Conservation (phyloP, 2,888 invertebrate genomes). For the Dasysyrphus tricinctus region DNA sequence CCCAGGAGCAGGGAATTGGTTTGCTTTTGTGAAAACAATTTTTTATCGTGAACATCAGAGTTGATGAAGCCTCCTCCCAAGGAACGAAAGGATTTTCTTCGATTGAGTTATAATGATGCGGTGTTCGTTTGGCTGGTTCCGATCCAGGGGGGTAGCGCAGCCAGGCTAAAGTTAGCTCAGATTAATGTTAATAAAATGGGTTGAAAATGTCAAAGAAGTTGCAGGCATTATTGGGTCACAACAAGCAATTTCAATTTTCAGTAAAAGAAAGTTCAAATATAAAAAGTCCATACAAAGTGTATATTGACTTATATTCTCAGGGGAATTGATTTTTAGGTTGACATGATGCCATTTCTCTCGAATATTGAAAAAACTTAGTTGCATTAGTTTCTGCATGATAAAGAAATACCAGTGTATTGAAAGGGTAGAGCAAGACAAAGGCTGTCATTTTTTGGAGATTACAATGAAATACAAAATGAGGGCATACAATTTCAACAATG, state of each 20-base stretch:
- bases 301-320: not conserved
- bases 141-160: not conserved
- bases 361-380: not conserved
- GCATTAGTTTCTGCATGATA: not conserved
- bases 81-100: constrained; percentile 63
- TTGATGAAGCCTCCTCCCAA: constrained; percentile 63
- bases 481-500: not conserved
- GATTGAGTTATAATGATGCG: constrained; percentile 67
- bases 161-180: constrained; percentile 51
- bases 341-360: constrained; percentile 6
- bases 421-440: not conserved
- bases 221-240: constrained; percentile 49
- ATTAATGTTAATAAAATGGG: constrained; percentile 66
- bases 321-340: constrained; percentile 27
- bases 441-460: not conserved
- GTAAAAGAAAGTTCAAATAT: constrained; percentile 38
- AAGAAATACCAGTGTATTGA: not conserved
- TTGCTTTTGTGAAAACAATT: constrained; percentile 66
- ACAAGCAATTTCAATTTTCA: constrained; percentile 45
- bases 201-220: constrained; percentile 50
- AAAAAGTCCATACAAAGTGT: constrained; percentile 22
- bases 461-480: constrained; percentile 2
- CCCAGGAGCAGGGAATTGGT: constrained; percentile 55
- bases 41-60: constrained; percentile 62
- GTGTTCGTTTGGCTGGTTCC: constrained; percentile 25